Evolutionary conservation across 2,113 vertebrate species (phyloP), one percentile per base, ranked within the genome.

Genomic region (Ammodytes marinus): DNA sequence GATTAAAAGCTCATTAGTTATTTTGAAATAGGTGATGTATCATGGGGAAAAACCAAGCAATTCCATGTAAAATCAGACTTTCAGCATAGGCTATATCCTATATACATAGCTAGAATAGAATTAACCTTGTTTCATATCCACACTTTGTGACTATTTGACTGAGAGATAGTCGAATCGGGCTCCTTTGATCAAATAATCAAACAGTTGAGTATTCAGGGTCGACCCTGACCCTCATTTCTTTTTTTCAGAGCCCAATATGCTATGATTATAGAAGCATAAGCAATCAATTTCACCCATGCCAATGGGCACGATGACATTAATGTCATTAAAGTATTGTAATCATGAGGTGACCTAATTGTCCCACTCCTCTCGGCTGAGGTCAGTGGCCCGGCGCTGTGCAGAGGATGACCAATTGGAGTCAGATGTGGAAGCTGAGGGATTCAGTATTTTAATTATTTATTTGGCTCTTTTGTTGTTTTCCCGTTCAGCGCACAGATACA

Each of bases 371-470:
- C 77, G 49, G 49, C 75, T 67, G 79, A 83, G 91, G 89, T 90
- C 88, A 91, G 89, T 79, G 17, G 83, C 75, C 82, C 77, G 68
- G 80, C 90, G 60, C 72, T 43, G 79, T 83, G 86, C 83, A 65
- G 55, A 80, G n/a, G 86, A 88, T 92, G 86, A 90, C 89, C 82
- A 82, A 87, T 27, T 27, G 88, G 85, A 92, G 92, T 93, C 93
- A 91, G 90, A 90, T 92, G 91, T 89, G 85, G 87, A 93, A 81
- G 91, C 91, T 74, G 43, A 87, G 87, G 86, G 89, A 87, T 90
- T 90, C 69, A 82, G 84, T 76, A 80, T 93, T 94, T 91, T 89
- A 92, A 93, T 91, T 87, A 93, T 93, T 92, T 89, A 94, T 92
- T 91, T 91, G 75, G 83, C 78, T 70, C 90, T 87, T 92, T 90